Percentiles rank a stretch among this genome's conserved stretches.
Evolutionary conservation across 2,113 vertebrate genomes (phyloP).

Genomic region (Oxyruncus cristatus): DNA sequence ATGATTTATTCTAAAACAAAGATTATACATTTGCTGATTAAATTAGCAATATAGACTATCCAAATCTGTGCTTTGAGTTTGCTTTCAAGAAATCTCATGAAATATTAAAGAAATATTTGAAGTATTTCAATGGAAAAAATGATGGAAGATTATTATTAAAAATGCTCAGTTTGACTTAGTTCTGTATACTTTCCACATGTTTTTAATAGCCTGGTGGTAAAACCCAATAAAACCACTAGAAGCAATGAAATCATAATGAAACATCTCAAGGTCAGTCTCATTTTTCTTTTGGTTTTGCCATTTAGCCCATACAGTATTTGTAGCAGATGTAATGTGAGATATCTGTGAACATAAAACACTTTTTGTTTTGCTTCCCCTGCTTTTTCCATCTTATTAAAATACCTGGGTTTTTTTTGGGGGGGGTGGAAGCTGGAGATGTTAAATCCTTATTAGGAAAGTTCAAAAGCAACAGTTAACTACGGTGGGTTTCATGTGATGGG

Average conservation of each 20-base stretch:
- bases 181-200: slow-evolving; percentile 45
- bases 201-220: slow-evolving; percentile 51
- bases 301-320: slow-evolving; percentile 19
- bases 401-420: not conserved
- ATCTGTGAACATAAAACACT: slow-evolving; percentile 53
- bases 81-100: not conserved
- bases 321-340: slow-evolving; percentile 51
- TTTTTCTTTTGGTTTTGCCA: slow-evolving; percentile 59
- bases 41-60: not conserved
- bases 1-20: not conserved
- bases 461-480: not conserved
- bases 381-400: slow-evolving; percentile 63
- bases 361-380: slow-evolving; percentile 36
- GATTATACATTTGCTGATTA: not conserved
- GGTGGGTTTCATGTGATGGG: slow-evolving; percentile 1
- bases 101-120: not conserved
- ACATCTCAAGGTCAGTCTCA: slow-evolving; percentile 36
- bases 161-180: slow-evolving; percentile 1
- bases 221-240: slow-evolving; percentile 50
- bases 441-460: slow-evolving; percentile 13
- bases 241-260: slow-evolving; percentile 66
- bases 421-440: not conserved
- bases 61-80: not conserved
- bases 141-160: not conserved
- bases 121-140: slow-evolving; percentile 19